Base-by-base conservation (phyloP, 1,140 invertebrate genomes). In the Tribolium castaneum region DNA sequence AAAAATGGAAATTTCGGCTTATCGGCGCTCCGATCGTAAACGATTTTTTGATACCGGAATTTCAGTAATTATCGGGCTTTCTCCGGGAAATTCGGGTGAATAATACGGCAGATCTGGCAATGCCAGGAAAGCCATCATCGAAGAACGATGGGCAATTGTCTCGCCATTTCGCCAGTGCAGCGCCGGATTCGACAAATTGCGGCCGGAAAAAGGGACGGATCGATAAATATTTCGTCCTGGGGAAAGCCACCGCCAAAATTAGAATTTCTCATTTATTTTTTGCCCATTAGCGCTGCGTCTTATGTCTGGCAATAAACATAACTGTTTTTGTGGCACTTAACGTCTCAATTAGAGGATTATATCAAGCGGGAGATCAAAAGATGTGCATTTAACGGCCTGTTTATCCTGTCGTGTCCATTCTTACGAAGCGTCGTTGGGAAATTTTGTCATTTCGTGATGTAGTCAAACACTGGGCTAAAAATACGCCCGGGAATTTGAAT, bases 101-200 rank as follows among this genome's bases (percentile, higher is more conserved):
- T 66, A 66, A 66, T 66, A 66, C 13, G 59, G 34, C 30, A n/a
- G 25, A 35, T 66, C 19, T 30, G 59, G 25, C 9, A 35, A 25
- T 12, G 19, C 10, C 59, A 35, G 25, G 4, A 30, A 35, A 14
- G 59, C 59, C 30, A 66, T 66, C 59, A 66, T 34, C 59, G 19
- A 35, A 35, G 59, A 66, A 66, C 59, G 59, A 66, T 66, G 59
- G 59, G 22, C 59, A 35, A 66, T 66, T 66, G 59, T 66, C 59
- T 66, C 30, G 30, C 59, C 22, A 66, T 66, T 66, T 66, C 14
- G n/a, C 59, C n/a, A 22, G 25, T 35, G 59, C 59, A 25, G 59
- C 39, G 3, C 34, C 22, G 54, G 22, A n/a, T 59, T 14, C 7
- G 54, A 19, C 16, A 19, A 59, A 25, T 22, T 30, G 54, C 54